Evolutionary conservation across 2,113 vertebrate genomes (phyloP).

Genomic region (Cyanoliseus patagonus): DNA sequence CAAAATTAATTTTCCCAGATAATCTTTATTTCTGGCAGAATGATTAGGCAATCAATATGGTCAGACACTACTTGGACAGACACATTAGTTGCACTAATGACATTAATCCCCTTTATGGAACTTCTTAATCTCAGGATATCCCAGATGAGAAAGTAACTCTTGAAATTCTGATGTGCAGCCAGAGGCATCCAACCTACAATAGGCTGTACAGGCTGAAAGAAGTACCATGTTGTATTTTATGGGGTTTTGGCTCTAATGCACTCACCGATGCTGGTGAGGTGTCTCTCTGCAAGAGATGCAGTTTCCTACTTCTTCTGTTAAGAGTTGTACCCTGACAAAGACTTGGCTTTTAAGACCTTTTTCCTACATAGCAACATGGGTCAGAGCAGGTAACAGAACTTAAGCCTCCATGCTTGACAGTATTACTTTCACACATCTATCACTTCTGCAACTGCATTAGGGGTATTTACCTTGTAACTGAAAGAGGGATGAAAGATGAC

Average conservation of each 20-base stretch:
- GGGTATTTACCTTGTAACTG: background rate
- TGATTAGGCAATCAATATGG: background rate
- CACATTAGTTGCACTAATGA: background rate
- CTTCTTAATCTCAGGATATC: background rate
- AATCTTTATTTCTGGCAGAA: background rate
- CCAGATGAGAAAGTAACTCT: background rate
- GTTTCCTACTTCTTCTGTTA: background rate
- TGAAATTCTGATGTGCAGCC: background rate
- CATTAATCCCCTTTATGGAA: background rate
- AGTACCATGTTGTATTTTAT: background rate
- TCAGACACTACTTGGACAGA: background rate
- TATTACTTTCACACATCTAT: background rate
- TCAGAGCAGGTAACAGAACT: background rate
- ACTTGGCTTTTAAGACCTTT: background rate
- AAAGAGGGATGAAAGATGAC: background rate
- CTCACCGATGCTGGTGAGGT: background rate
- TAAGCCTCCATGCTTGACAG: background rate
- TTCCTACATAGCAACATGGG: background rate
- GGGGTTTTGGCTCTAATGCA: background rate
- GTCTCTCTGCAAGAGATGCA: background rate
- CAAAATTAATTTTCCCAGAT: background rate
- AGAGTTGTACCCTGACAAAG: background rate
- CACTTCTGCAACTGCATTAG: background rate
- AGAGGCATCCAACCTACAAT: background rate
- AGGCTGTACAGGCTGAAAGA: background rate